A percentile compares a stretch with the other conserved stretches of the same genome.
Conservation (phyloP, 1,140 invertebrate species). For the Lasioglossum albipes region DNA sequence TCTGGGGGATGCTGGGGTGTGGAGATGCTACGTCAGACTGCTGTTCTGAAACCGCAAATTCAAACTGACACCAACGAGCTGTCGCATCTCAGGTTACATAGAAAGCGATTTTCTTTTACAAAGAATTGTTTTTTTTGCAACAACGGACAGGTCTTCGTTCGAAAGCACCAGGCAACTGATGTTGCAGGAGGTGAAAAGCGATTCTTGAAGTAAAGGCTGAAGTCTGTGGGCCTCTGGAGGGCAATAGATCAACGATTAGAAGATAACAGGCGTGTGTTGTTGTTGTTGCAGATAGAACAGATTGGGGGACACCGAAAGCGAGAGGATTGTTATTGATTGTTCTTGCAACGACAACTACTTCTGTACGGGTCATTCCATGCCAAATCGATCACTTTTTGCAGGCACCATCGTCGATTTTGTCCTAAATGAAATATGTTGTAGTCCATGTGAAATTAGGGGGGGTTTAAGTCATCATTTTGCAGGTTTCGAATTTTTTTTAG, state of each 20-base stretch:
- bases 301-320: not conserved
- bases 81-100: not conserved
- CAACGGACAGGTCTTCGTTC: not conserved
- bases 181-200: not conserved
- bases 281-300: not conserved
- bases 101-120: not conserved
- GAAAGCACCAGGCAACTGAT: not conserved
- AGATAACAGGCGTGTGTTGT: not conserved
- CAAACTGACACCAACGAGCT: not conserved
- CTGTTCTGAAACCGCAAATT: constrained; percentile 59
- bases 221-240: not conserved
- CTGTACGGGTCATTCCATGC: too few relatives aligned
- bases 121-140: too few relatives aligned
- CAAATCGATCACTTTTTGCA: too few relatives aligned
- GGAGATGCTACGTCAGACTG: constrained; percentile 54
- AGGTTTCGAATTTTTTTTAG: too few relatives aligned
- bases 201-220: not conserved
- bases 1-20: not conserved
- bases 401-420: too few relatives aligned
- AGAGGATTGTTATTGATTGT: not conserved
- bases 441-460: too few relatives aligned
- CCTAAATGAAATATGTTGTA: too few relatives aligned
- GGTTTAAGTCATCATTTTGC: too few relatives aligned
- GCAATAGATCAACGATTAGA: not conserved
- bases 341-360: not conserved